Evolutionary conservation across 2,797 vertebrate species (phyloP), one percentile per base, ranked within the genome.

Genomic region (Sebastes itinus): DNA sequence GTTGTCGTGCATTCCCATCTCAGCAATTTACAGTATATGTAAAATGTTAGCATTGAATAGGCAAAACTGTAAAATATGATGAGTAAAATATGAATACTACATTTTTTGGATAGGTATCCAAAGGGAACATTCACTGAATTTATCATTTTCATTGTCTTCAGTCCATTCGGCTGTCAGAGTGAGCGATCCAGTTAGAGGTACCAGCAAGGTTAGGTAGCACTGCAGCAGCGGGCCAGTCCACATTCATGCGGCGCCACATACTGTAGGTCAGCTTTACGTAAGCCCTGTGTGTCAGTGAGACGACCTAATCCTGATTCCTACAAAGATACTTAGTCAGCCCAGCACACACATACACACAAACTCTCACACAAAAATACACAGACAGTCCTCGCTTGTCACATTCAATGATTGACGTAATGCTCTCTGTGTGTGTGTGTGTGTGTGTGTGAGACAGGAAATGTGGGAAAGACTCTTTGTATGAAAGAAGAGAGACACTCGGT

Each of bases 201-300:
- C 55, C 28, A 32, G 65, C 35, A 20, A 46, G 33, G 35, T 27
- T 20, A 38, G 74, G 61, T 23, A 61, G 54, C 25, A 10, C 52
- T 58, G 81, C 71, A 77, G 72, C 60, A 78, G 72, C 52, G 70
- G 78, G 75, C 14, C 20, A n/a, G 52, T 58, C 82, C 78, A 30
- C 84, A 54, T 64, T 67, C 8, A 7, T 42, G 58, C 55, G 63
- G 68, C 12, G 59, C 56, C 80, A 59, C 18, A 13, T 80, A 33
- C 83, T 65, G 75, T 28, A 68, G 86, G 79, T 86, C 92, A 88
- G 84, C 79, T 88, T 85, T 89, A 77, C 83, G 60, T 80, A 87
- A 89, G 72, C 76, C 66, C 64, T 16, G 72, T 89, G 68, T 89
- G 80, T 87, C 67, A 75, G 66, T 69, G 72, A 89, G 72, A 70